A percentile compares a stretch with the other conserved stretches of the same genome.
Evolutionary conservation across 1,140 invertebrate genomes (phyloP).

Genomic region (Asobara japonica): DNA sequence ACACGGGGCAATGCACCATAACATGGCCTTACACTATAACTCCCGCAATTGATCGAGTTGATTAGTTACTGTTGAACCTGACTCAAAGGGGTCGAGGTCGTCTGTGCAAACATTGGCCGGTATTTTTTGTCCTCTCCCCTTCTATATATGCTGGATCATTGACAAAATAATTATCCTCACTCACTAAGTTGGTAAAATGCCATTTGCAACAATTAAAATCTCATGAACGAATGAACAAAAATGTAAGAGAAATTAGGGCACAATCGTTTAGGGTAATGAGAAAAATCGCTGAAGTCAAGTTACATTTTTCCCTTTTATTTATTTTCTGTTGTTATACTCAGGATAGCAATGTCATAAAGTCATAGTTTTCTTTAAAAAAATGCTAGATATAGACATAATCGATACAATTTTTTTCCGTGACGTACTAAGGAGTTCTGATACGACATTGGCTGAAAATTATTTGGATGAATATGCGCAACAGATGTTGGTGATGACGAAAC

Average conservation of each 20-base stretch:
- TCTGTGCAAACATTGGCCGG: neutral
- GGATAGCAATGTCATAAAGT: too few relatives aligned
- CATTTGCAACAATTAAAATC: neutral
- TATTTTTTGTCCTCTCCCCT: neutral
- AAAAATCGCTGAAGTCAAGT: neutral
- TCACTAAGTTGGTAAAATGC: neutral
- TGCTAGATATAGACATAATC: too few relatives aligned
- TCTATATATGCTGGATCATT: slow-evolving; percentile 4
- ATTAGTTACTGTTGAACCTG: slow-evolving; percentile 36
- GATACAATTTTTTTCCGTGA: too few relatives aligned
- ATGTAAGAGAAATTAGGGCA: neutral
- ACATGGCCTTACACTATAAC: too few relatives aligned
- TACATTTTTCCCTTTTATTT: neutral
- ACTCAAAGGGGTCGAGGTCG: slow-evolving; percentile 39
- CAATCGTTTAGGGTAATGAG: neutral
- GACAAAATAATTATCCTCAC: neutral
- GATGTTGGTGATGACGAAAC: too few relatives aligned
- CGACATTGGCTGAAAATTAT: too few relatives aligned
- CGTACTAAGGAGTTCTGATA: too few relatives aligned
- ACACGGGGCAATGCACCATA: neutral
- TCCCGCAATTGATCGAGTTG: neutral
- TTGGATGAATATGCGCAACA: too few relatives aligned
- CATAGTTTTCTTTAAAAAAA: too few relatives aligned
- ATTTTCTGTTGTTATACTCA: neutral
- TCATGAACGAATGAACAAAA: neutral